Conservation (phyloP, 2,113 vertebrate genomes). For the Hoplias malabaricus region DNA sequence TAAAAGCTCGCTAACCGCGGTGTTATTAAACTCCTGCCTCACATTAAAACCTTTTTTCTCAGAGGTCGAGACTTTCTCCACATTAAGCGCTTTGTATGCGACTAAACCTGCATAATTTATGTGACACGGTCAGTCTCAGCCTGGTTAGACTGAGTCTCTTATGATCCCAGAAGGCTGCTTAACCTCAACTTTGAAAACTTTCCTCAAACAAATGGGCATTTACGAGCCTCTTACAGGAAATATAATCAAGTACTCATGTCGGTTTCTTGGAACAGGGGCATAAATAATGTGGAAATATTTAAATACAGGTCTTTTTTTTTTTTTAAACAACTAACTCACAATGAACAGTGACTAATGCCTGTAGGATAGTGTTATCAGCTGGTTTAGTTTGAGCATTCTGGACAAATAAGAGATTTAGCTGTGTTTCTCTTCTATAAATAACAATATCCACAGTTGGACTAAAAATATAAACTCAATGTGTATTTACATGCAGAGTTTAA, state of each 20-base stretch:
- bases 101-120: conserved; percentile 52
- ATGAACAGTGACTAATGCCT: no score
- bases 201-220: conserved; percentile 68
- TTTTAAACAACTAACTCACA: no score
- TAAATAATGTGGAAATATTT: not conserved
- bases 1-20: conserved; percentile 26
- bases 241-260: conserved; percentile 52
- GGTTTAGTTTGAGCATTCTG: no score
- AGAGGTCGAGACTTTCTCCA: conserved; percentile 37
- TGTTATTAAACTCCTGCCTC: conserved; percentile 36
- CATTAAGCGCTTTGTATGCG: conserved; percentile 18
- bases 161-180: conserved; percentile 55
- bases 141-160: conserved; percentile 62
- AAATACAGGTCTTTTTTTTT: no score
- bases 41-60: conserved; percentile 39
- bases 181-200: conserved; percentile 63
- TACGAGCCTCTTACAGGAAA: conserved; percentile 66
- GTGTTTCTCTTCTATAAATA: no score
- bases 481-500: no score
- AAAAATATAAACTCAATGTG: no score
- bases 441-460: no score
- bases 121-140: conserved; percentile 48
- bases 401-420: no score
- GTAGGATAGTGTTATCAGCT: no score
- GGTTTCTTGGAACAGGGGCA: conserved; percentile 6